A percentile compares a stretch with the other conserved stretches of the same genome.
These are phyloP conservation scores for Halocynthia roretzi DNA, from an alignment of 23 tunicate species.

Conservation along the genomic window DNA sequence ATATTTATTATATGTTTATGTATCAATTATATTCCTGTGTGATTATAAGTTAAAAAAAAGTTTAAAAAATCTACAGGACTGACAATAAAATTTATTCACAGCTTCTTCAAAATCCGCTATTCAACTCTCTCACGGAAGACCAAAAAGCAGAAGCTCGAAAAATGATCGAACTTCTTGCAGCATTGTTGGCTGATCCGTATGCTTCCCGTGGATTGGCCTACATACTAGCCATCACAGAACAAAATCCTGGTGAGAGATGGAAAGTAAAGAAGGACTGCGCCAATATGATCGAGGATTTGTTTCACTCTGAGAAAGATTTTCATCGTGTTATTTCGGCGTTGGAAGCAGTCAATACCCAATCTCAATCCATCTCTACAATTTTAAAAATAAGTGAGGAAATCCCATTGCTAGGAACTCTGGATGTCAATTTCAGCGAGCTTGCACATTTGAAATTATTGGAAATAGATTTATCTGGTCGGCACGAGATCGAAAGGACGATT, in stretches of 20 bases:
- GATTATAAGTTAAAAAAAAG: no score
- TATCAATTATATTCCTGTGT: no score
- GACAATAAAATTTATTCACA: no score
- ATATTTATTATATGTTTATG: no score
- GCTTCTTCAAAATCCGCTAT: no score
- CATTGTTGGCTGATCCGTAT: conserved; percentile 1
- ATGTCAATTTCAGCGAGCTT: background rate
- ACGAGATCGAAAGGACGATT: background rate
- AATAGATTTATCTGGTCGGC: background rate
- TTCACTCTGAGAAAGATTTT: background rate
- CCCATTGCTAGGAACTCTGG: background rate
- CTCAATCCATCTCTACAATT: background rate
- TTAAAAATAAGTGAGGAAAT: no score
- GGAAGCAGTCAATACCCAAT: background rate
- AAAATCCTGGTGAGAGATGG: background rate
- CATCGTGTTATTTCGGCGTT: background rate
- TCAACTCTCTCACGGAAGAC: background rate
- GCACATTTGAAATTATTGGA: background rate
- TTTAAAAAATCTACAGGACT: no score
- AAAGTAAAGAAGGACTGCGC: background rate
- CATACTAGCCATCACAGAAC: conserved; percentile 11
- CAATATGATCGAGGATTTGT: conserved; percentile 1
- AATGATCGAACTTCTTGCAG: conserved; percentile 9
- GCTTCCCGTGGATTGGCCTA: conserved; percentile 14
- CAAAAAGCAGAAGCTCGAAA: background rate